phyloP scores from a whole-genome alignment of 1,140 invertebrate species.

The Hestina assimilis region DNA sequence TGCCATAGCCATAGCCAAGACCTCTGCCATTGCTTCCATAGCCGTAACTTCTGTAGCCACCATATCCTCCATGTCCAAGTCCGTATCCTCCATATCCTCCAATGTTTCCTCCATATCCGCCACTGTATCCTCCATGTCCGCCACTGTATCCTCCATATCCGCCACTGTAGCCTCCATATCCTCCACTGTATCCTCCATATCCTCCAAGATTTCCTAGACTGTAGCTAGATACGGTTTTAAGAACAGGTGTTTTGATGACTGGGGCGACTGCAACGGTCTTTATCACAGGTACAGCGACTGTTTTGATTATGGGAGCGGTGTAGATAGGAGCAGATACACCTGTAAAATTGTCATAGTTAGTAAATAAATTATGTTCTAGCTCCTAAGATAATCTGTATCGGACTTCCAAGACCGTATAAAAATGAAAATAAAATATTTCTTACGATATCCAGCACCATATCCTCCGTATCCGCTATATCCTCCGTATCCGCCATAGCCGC shows the following conservation, averaged over 20 bases:
- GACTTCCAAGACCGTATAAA: too few species aligned
- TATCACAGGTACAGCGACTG: constrained; percentile 55
- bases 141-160: constrained; percentile 23
- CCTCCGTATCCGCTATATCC: constrained; percentile 15
- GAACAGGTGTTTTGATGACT: constrained; percentile 44
- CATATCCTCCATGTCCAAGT: constrained; percentile 17
- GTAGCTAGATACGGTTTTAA: constrained; percentile 36
- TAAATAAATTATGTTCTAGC: too few species aligned
- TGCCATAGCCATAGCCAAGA: constrained; percentile 23
- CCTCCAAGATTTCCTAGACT: constrained; percentile 12
- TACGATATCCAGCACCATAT: constrained; percentile 17
- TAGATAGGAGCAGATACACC: constrained; percentile 31
- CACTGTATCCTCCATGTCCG: constrained; percentile 21
- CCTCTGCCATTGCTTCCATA: too few species aligned
- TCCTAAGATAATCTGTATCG: too few species aligned
- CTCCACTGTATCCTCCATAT: too few species aligned
- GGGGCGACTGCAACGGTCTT: constrained; percentile 41
- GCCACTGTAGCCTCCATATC: constrained; percentile 24
- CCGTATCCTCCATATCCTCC: constrained; percentile 27
- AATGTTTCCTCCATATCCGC: constrained; percentile 21
- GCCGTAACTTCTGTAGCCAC: constrained; percentile 27
- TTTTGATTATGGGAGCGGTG: constrained; percentile 42
- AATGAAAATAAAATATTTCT: not conserved
- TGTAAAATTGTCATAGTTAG: too few species aligned
- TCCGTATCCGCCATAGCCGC: too few species aligned